These are phyloP conservation scores for Coregonus ussuriensis DNA, from an alignment of 2,797 vertebrate genomes.

Conservation along the genomic window DNA sequence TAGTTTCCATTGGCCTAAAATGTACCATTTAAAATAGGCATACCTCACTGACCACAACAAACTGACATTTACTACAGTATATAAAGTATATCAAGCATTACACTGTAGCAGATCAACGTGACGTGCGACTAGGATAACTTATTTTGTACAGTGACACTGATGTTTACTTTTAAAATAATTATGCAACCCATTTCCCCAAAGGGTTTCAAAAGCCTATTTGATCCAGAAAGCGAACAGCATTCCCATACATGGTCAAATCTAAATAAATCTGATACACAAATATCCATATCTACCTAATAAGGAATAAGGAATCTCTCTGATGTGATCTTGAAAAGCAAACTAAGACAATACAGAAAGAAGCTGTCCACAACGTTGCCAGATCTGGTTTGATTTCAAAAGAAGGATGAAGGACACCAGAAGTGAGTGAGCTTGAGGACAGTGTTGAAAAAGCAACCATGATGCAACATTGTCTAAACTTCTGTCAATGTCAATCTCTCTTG, in stretches of 20 bases:
- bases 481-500: constrained; percentile 51
- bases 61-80: constrained; percentile 17
- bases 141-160: constrained; percentile 40
- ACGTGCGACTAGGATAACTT: background rate
- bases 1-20: constrained; percentile 2
- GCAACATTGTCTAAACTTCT: constrained; percentile 31
- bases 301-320: background rate
- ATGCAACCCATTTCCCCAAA: constrained; percentile 39
- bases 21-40: background rate
- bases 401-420: background rate
- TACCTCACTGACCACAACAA: background rate
- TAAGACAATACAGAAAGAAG: background rate
- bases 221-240: constrained; percentile 42
- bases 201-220: constrained; percentile 36
- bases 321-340: constrained; percentile 12
- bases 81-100: background rate
- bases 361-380: background rate
- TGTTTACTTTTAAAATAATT: constrained; percentile 30
- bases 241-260: constrained; percentile 38
- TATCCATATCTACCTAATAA: constrained; percentile 34
- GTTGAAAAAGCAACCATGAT: constrained; percentile 40
- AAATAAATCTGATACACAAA: constrained; percentile 33
- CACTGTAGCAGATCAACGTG: background rate
- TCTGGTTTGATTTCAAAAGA: background rate
- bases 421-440: constrained; percentile 9